Evolutionary conservation across 2,797 vertebrate genomes (phyloP), one percentile per base, ranked within the genome.

Genomic region (Podarcis siculus): DNA sequence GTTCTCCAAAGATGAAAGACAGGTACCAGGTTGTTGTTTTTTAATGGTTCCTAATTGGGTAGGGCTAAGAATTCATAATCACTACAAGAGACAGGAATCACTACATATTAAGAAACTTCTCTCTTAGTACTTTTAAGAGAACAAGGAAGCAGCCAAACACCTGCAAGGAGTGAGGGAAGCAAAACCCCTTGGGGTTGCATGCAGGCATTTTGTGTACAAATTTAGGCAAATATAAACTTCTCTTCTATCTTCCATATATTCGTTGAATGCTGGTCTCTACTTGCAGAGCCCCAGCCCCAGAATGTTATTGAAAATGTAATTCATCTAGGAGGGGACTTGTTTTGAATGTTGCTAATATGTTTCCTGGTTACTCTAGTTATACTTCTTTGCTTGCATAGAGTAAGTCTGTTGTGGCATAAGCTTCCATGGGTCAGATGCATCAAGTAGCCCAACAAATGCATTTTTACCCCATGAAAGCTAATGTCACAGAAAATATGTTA

Each of bases 351-450:
- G 64, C 35, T 71, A 79, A 49, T 86, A 86, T 42, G 76, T 79
- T 79, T 67, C 64, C n/a, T 86, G 32, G 67, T 86, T 58, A 86
- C 66, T n/a, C n/a, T n/a, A 39, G 71, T 86, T 71, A 61, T 30
- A 86, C 30, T 4, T n/a, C 10, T 30, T 55, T 58, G 45, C 37
- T 39, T 72, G 45, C 9, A 55, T 55, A 55, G 49, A 55, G 49
- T 55, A 55, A 15, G 49, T 55, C 49, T 55, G 37, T 30, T 75
- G 45, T 61, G 32, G 21, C 49, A 35, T 72, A 32, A 4, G 8
- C 42, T 49, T 83, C 72, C 15, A 8, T 30, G 10, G 21, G 25
- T 39, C 23, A 64, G 21, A 81, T 81, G 58, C 55, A 64, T 15
- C 35, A 81, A 37, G 58, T 1, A 30, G n/a, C n/a, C 30, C 19